Conservation (phyloP, 2,797 vertebrate species). For the Macropus fuliginosus region DNA sequence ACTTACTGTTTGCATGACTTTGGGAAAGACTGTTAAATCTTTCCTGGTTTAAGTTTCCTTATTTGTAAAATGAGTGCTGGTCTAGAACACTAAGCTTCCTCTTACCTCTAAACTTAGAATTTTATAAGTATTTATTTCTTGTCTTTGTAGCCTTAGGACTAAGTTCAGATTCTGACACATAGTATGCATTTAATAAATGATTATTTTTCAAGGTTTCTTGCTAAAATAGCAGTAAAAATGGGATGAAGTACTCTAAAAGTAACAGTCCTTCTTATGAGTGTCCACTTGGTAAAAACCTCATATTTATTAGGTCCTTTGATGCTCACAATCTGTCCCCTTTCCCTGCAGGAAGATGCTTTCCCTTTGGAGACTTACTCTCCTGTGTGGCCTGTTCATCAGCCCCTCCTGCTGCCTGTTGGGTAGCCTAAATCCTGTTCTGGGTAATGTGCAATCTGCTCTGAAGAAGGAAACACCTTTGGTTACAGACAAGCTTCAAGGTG, state of each 20-base stretch:
- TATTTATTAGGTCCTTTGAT: background rate
- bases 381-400: slow-evolving; percentile 60
- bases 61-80: background rate
- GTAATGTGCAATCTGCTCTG: fast-evolving
- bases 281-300: background rate
- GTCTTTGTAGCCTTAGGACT: background rate
- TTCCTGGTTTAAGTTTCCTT: background rate
- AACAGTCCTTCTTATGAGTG: background rate
- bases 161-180: background rate
- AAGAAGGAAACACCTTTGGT: fast-evolving
- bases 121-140: background rate
- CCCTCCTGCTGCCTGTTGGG: background rate
- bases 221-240: background rate
- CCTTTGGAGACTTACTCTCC: slow-evolving; percentile 62
- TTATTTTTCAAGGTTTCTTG: background rate
- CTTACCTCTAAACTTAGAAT: background rate
- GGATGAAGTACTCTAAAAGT: background rate
- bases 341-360: slow-evolving; percentile 64
- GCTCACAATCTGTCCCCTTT: slow-evolving; percentile 7
- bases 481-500: background rate
- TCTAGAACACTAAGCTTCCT: background rate
- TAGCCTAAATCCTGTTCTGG: fast-evolving
- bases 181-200: background rate
- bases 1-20: background rate
- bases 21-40: background rate